Conservation (phyloP, 2,888 invertebrate species). For the Beris chalybata region DNA sequence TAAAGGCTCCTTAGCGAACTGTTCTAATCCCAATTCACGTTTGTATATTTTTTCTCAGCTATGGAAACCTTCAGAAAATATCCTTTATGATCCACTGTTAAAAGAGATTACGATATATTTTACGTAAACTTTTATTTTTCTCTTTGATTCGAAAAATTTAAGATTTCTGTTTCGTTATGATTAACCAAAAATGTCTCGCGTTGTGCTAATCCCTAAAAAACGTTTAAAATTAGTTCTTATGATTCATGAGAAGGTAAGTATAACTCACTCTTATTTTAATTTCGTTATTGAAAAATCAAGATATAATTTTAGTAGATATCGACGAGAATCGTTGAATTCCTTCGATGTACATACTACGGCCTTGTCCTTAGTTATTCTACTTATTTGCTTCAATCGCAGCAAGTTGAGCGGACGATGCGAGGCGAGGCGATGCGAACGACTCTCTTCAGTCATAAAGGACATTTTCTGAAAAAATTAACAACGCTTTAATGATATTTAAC, state of each 20-base stretch:
- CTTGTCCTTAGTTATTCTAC: constrained; percentile 62
- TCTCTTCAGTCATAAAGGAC: constrained; percentile 47
- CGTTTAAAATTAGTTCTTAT: neutral
- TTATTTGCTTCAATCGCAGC: constrained; percentile 58
- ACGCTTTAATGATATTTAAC: too few relatives aligned
- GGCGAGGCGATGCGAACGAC: too few relatives aligned
- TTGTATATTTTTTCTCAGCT: constrained; percentile 47
- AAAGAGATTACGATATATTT: too few relatives aligned
- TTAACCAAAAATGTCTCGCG: constrained; percentile 47
- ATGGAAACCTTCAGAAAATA: too few relatives aligned
- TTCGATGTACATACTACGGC: constrained; percentile 65
- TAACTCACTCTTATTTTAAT: constrained; percentile 43
- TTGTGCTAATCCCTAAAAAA: constrained; percentile 45
- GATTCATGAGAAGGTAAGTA: neutral
- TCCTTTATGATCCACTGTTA: too few relatives aligned
- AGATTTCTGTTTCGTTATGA: constrained; percentile 48
- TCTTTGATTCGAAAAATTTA: constrained; percentile 44
- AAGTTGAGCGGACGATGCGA: too few relatives aligned
- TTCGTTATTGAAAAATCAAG: constrained; percentile 59
- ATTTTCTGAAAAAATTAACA: constrained; percentile 13
- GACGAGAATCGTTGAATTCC: constrained; percentile 67
- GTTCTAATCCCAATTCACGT: constrained; percentile 49
- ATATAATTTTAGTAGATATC: constrained; percentile 62
- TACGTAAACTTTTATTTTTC: constrained; percentile 40
- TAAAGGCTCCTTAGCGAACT: constrained; percentile 41